Conservation (phyloP, 2,797 vertebrate species). For the Urophycis tenuis region DNA sequence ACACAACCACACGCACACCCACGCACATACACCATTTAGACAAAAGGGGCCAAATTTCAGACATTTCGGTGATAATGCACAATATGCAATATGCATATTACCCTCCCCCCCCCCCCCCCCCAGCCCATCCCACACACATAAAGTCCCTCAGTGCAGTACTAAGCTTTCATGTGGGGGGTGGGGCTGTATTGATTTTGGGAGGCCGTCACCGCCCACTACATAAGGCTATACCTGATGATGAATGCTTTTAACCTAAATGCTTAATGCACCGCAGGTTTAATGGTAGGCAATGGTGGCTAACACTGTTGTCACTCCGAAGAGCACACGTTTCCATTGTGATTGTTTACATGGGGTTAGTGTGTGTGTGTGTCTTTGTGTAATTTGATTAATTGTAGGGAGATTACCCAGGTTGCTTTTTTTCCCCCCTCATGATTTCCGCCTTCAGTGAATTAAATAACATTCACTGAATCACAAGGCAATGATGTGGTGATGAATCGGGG, state of each 20-base stretch:
- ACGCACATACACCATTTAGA: neutral
- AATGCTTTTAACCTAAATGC: conserved; percentile 71
- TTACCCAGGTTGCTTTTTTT: neutral
- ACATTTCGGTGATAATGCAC: too few species aligned
- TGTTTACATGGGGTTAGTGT: conserved; percentile 47
- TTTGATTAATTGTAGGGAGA: conserved; percentile 4
- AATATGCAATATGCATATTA: neutral
- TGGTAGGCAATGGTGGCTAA: conserved; percentile 54
- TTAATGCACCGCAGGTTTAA: conserved; percentile 57
- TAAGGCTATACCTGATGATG: conserved; percentile 55
- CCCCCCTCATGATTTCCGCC: neutral
- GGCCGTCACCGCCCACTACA: conserved; percentile 39
- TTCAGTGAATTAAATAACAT: neutral
- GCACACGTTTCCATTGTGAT: conserved; percentile 36
- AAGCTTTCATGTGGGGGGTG: conserved; percentile 7
- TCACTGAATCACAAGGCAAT: conserved; percentile 40
- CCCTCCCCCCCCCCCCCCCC: neutral
- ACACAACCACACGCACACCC: neutral
- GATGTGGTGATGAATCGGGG: conserved; percentile 47
- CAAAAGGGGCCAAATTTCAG: too few species aligned
- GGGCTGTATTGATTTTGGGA: conserved; percentile 55
- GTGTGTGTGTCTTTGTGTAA: neutral
- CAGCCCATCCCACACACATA: conserved; percentile 29
- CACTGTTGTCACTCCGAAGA: conserved; percentile 2
- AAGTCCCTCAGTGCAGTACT: conserved; percentile 6